Percentiles rank a stretch among this genome's conserved stretches.
These are phyloP conservation scores for Macrobrachium rosenbergii DNA, from an alignment of 1,140 invertebrate species.

Conservation along the genomic window DNA sequence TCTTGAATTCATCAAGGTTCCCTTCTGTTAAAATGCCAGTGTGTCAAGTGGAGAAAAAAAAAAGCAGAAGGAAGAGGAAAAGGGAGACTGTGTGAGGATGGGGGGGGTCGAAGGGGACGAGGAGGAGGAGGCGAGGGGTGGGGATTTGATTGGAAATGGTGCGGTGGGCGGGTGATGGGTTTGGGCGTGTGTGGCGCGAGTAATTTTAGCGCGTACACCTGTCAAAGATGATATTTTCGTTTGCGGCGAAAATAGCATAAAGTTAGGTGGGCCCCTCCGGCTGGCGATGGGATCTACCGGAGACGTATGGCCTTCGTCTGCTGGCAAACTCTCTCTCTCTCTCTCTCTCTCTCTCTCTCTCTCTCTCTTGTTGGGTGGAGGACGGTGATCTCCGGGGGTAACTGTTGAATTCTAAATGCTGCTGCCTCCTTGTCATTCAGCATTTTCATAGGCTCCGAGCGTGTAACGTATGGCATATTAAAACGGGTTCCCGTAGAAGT, in stretches of 20 bases:
- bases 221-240: constrained; percentile 21
- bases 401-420: neutral
- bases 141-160: neutral
- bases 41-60: neutral
- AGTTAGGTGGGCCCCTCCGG: too few relatives aligned
- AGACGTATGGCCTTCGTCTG: neutral
- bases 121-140: neutral
- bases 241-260: constrained; percentile 16
- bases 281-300: neutral
- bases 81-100: neutral
- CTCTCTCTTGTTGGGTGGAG: constrained; percentile 17
- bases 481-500: too few relatives aligned
- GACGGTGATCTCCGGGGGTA: too few relatives aligned
- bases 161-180: neutral
- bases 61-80: neutral
- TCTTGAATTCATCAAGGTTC: too few relatives aligned
- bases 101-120: neutral
- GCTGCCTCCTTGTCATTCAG: neutral
- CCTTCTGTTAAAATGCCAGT: too few relatives aligned
- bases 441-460: too few relatives aligned
- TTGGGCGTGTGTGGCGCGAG: neutral
- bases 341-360: constrained; percentile 13
- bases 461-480: too few relatives aligned
- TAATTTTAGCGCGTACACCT: constrained; percentile 19
- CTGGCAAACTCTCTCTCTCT: constrained; percentile 25